Conservation (phyloP, 2,113 vertebrate genomes). For the Pseudonaja textilis region DNA sequence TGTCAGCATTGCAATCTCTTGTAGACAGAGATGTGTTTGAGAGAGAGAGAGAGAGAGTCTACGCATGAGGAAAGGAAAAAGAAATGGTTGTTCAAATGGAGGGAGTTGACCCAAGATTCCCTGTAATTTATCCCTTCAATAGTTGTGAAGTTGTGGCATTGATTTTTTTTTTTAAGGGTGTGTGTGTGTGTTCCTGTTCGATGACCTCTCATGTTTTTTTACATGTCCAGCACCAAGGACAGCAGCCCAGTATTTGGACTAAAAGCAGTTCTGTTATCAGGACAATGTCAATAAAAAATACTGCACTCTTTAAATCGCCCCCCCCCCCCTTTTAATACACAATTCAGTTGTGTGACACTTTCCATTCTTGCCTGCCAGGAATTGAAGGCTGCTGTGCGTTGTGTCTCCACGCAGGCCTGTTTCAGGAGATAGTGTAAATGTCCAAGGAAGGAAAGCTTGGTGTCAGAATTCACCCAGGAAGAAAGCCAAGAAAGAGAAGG, state of each 20-base stretch:
- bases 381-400: background rate
- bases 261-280: background rate
- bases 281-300: background rate
- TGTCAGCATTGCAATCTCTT: conserved; percentile 49
- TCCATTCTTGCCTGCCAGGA: background rate
- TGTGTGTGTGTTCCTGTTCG: background rate
- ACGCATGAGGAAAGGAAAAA: background rate
- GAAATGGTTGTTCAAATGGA: no score
- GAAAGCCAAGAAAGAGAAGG: background rate
- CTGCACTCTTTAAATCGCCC: background rate
- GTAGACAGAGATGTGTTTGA: no score
- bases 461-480: background rate
- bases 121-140: background rate
- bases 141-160: background rate
- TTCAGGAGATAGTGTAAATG: background rate
- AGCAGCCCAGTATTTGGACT: background rate
- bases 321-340: background rate
- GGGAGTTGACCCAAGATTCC: no score
- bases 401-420: background rate
- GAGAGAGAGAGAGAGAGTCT: no score
- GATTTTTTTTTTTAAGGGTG: background rate
- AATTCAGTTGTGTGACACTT: background rate
- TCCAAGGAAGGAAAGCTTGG: background rate
- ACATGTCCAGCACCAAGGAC: background rate
- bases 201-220: background rate